Base-by-base conservation (phyloP, 2,113 vertebrate species). In the Percopsis transmontana region DNA sequence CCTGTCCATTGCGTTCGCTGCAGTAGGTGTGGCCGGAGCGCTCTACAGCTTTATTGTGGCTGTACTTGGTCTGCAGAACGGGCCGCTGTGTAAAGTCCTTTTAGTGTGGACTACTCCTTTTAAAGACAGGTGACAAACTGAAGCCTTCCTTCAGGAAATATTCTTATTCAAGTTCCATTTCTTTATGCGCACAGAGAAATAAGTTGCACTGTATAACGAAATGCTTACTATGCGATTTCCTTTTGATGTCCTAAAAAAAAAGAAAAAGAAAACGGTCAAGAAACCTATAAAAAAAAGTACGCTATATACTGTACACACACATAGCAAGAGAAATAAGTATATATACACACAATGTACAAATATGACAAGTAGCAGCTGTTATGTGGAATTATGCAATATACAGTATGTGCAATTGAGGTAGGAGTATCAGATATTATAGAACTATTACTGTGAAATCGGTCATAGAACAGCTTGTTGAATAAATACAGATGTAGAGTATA, bases 1-100 rank as follows among this genome's bases (percentile, higher is more conserved):
- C 73, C 68, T 95, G 23, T 93, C 93, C 0, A 91, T 94, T 67
- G 71, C 76, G 1, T 91, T 93, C 18, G 90, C 93, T 11, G 91
- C 81, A 0, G 58, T 94, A 40, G 93, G 91, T 1, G 87, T 91
- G 0, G 69, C 53, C 0, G 93, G 94, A 0, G 90, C 89, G 0
- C 67, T 92, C 47, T 95, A 94, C 77, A 92, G 91, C 63, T 42
- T 94, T 0, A 7, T 10, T 0, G 85, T 91, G 70, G 91, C 91
- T 1, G 51, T 48, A 3, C n/a, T 91, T 0, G 94, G 81, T 8
- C 74, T 95, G 62, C 41, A 90, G 10, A 88, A 91, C 0, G 93
- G 93, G 1, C 93, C 93, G 0, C 56, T 72, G 10, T 91, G 89
- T 78, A 85, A 60, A 68, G 2, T 5, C 0, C 0, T 2, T 0